Conservation (phyloP, 1,140 invertebrate genomes). For the Hestina assimilis region DNA sequence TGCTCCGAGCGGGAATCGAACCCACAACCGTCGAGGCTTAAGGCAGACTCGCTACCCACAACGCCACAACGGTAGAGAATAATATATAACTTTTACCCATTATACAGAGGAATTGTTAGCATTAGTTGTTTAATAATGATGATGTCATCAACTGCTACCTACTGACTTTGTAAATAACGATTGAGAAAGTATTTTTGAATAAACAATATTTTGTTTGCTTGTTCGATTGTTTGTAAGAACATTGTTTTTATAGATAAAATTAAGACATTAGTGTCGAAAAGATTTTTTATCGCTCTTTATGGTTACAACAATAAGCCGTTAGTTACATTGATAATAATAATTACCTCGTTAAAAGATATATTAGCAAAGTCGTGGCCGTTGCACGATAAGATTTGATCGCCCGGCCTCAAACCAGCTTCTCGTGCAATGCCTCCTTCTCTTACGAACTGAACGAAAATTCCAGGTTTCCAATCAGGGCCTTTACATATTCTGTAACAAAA, state of each 20-base stretch:
- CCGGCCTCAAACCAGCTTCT: conserved; percentile 91
- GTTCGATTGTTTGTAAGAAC: neutral
- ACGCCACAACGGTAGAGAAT: too few relatives aligned
- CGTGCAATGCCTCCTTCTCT: conserved; percentile 92
- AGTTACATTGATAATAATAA: neutral
- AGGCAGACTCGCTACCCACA: too few relatives aligned
- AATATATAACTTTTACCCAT: too few relatives aligned
- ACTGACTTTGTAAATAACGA: too few relatives aligned
- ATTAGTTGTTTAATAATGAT: too few relatives aligned
- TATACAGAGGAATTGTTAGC: too few relatives aligned
- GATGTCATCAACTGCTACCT: too few relatives aligned
- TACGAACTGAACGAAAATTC: conserved; percentile 95
- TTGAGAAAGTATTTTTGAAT: neutral
- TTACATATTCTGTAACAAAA: conserved; percentile 85
- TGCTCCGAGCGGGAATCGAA: too few relatives aligned
- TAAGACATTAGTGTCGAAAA: neutral
- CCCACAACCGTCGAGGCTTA: too few relatives aligned
- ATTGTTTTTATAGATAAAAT: neutral
- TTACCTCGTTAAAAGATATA: conserved; percentile 88
- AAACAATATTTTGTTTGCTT: neutral
- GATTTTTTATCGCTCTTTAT: neutral
- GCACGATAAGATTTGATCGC: conserved; percentile 95
- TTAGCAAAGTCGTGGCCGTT: conserved; percentile 90
- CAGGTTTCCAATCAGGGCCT: conserved; percentile 90
- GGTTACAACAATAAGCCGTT: neutral